A percentile compares a stretch with the other conserved stretches of the same genome.
phyloP scores from a whole-genome alignment of 2,888 invertebrate genomes.

The Ectobius pallidus region DNA sequence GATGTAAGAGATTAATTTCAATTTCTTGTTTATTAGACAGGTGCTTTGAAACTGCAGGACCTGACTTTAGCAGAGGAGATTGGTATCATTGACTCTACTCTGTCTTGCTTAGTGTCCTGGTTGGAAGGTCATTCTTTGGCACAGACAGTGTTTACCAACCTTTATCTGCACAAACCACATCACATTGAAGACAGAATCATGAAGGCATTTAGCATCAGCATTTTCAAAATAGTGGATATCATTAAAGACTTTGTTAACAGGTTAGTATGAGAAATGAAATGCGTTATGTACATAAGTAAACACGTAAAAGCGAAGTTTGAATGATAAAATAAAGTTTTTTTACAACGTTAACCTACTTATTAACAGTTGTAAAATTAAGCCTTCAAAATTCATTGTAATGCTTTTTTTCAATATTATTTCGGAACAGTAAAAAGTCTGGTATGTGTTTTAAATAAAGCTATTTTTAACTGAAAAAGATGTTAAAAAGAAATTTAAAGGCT shows the following conservation, averaged over 20 bases:
- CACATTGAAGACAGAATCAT: conserved; percentile 81
- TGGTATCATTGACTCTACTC: conserved; percentile 92
- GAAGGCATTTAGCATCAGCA: conserved; percentile 83
- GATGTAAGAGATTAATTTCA: no score
- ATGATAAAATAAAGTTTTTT: no score
- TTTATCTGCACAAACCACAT: conserved; percentile 91
- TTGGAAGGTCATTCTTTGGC: conserved; percentile 95
- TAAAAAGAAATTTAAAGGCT: no score
- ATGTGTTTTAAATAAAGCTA: no score
- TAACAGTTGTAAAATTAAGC: no score
- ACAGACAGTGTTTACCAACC: conserved; percentile 96
- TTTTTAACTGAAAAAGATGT: no score
- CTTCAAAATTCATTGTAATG: no score
- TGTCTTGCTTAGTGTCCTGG: conserved; percentile 96
- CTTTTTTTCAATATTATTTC: no score
- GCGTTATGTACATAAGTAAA: no score
- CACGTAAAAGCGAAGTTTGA: no score
- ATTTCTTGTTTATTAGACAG: conserved; percentile 72
- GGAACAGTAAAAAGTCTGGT: no score
- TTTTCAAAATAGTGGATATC: conserved; percentile 87
- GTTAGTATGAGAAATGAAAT: conserved; percentile 53
- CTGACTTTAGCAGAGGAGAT: conserved; percentile 81
- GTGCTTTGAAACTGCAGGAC: conserved; percentile 76
- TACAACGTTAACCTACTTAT: no score
- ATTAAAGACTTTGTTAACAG: conserved; percentile 88